phyloP scores from a whole-genome alignment of 2,113 vertebrate genomes.

The Melanerpes aurifrons region DNA sequence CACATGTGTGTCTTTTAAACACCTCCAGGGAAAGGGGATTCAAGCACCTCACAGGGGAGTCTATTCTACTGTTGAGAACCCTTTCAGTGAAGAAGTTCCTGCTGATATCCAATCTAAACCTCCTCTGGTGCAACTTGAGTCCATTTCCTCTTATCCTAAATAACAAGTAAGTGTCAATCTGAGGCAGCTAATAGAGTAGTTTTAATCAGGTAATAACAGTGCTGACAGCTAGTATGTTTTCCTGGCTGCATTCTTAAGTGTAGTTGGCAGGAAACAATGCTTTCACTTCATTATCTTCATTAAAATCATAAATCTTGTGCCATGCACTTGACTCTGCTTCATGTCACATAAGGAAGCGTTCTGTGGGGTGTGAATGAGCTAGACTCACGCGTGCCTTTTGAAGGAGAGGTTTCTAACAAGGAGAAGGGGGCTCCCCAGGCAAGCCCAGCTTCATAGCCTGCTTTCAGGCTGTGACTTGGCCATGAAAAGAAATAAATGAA shows the following conservation, averaged over 20 bases:
- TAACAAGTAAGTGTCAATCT: background rate
- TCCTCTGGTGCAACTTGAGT: too few relatives aligned
- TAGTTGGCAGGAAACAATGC: background rate
- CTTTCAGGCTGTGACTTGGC: background rate
- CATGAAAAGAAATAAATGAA: slow-evolving; percentile 5
- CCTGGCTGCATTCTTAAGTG: background rate
- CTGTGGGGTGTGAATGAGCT: background rate
- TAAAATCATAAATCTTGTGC: background rate
- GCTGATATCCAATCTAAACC: too few relatives aligned
- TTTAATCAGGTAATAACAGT: slow-evolving; percentile 2
- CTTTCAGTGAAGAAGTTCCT: too few relatives aligned
- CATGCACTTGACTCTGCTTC: rapidly evolving
- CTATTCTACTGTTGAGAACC: too few relatives aligned
- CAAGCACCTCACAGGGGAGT: too few relatives aligned
- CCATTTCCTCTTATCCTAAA: too few relatives aligned
- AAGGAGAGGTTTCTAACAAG: background rate
- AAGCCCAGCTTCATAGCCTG: background rate
- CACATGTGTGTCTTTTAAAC: too few relatives aligned
- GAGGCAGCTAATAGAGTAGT: background rate
- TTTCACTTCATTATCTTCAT: background rate
- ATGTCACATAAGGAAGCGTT: rapidly evolving
- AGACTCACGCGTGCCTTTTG: background rate
- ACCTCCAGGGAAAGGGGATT: too few relatives aligned
- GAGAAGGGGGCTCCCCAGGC: background rate
- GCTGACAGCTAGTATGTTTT: background rate